Conservation (phyloP, 2,113 vertebrate genomes). For the Cinclus cinclus region DNA sequence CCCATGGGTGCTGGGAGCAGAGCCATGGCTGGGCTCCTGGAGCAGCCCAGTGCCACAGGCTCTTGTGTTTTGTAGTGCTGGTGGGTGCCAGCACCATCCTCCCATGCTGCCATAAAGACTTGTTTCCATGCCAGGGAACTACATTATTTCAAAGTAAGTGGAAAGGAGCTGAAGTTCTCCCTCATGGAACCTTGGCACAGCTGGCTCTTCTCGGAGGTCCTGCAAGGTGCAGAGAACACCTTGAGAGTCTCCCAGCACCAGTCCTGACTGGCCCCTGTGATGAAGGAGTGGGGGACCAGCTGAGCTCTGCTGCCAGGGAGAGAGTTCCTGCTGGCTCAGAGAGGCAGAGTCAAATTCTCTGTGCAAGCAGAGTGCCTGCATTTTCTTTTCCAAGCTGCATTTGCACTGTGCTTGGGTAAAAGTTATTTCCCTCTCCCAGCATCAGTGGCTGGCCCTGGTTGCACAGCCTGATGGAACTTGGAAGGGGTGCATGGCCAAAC, state of each 20-base stretch:
- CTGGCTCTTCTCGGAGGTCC: not conserved
- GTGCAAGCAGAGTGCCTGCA: not conserved
- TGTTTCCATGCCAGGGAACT: not conserved
- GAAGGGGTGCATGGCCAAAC: not conserved
- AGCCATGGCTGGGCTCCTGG: fast-evolving
- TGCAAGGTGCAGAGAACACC: not conserved
- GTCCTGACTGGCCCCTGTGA: no score
- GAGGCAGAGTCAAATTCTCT: not conserved
- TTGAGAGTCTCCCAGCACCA: not conserved
- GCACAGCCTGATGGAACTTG: not conserved
- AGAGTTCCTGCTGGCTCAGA: fast-evolving
- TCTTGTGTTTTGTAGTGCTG: not conserved
- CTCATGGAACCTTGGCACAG: not conserved
- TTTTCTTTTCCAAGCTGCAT: not conserved
- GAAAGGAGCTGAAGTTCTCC: not conserved
- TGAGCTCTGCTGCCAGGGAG: not conserved
- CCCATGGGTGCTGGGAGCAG: not conserved
- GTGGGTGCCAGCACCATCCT: not conserved
- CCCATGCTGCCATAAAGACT: fast-evolving
- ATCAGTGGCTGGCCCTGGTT: not conserved
- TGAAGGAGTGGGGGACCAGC: not conserved
- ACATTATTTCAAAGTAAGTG: not conserved
- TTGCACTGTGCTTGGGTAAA: not conserved
- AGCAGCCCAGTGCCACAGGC: not conserved
- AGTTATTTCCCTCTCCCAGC: not conserved